A percentile compares a stretch with the other conserved stretches of the same genome.
Conservation (phyloP, 2,797 vertebrate genomes). For the Sardinella longiceps region DNA sequence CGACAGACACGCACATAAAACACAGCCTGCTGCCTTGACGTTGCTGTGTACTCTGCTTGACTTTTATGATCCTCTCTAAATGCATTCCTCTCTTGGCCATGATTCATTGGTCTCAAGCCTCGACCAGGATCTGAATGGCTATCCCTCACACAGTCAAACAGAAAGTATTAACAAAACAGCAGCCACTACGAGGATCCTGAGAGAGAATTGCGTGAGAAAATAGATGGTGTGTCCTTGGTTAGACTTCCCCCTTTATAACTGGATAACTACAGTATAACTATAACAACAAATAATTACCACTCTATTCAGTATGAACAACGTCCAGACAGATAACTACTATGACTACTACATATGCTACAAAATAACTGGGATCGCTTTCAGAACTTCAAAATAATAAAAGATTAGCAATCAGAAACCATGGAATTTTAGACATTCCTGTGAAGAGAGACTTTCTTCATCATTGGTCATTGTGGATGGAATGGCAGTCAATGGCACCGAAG, state of each 20-base stretch:
- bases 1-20: neutral
- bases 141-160: neutral
- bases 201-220: neutral
- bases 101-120: neutral
- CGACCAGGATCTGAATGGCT: neutral
- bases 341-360: too few relatives aligned
- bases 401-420: too few relatives aligned
- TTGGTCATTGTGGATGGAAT: too few relatives aligned
- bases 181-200: neutral
- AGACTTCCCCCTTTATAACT: neutral
- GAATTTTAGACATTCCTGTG: too few relatives aligned
- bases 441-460: too few relatives aligned
- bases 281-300: too few relatives aligned
- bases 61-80: neutral
- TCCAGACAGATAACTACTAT: too few relatives aligned
- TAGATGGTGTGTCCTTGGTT: neutral
- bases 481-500: too few relatives aligned
- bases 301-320: too few relatives aligned
- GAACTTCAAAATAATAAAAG: too few relatives aligned
- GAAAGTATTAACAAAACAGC: neutral
- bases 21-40: neutral
- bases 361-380: too few relatives aligned
- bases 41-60: neutral
- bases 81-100: neutral
- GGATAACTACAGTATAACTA: too few relatives aligned